Evolutionary conservation across 2,888 invertebrate genomes (phyloP).

Genomic region (Acrobasis repandana): DNA sequence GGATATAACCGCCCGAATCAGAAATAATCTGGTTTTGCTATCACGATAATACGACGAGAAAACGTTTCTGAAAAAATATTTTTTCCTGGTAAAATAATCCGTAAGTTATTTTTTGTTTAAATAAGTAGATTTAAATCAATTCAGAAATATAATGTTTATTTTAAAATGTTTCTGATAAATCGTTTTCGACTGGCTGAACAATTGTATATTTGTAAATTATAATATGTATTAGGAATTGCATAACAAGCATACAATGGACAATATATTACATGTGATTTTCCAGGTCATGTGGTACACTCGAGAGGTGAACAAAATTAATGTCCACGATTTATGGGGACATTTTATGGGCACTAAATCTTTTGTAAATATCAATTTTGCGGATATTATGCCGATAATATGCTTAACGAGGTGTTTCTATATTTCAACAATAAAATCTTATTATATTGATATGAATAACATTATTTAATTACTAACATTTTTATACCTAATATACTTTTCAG

Average conservation of each 20-base stretch:
- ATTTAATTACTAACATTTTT: no score
- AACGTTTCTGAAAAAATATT: no score
- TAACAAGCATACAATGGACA: not conserved
- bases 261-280: not conserved
- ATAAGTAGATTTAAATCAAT: no score
- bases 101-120: not conserved
- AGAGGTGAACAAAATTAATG: conserved; percentile 18
- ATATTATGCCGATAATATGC: not conserved
- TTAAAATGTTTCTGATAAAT: no score
- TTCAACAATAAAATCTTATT: not conserved
- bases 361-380: conserved; percentile 3
- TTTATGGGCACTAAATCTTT: conserved; percentile 19
- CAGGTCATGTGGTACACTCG: not conserved
- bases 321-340: conserved; percentile 14
- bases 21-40: not conserved
- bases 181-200: no score
- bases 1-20: not conserved
- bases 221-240: not conserved
- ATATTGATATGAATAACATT: not conserved
- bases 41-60: not conserved
- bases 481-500: no score
- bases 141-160: no score
- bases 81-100: not conserved
- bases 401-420: not conserved
- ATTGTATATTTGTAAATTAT: not conserved